Base-by-base conservation (phyloP, 1,140 invertebrate species). In the Leptonema lineaticorne region DNA sequence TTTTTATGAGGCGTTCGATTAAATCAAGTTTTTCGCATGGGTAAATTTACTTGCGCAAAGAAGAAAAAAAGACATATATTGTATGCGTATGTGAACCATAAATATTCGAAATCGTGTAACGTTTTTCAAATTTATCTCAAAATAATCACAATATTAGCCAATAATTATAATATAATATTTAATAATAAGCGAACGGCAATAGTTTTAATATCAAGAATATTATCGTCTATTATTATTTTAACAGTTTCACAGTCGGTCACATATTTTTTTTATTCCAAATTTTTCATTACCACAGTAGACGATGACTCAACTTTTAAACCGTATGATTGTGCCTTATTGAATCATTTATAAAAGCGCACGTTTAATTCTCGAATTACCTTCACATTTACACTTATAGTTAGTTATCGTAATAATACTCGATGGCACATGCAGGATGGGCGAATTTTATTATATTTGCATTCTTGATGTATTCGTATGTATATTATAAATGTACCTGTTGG, bases 321-420 rank as follows among this genome's bases (percentile, higher is more conserved):
- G 30, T 33, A 11, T 41, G 11, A 14, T 41, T 41, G 11, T 14
- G 37, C 11, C 46, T 3, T 18, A 18, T 48, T 9, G 50, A 53
- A 53, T 53, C 50, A 22, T 22, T 11, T 24, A 53, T 24, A 53
- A 20, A n/a, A 9, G 37, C 4, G 14, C 37, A 41, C 30, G 9
- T 41, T 41, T 41, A n/a, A n/a, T n/a, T n/a, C n/a, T 45, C 37
- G 37, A 2, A 45, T 45, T 53, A 24, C 50, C 50, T 53, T 53
- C 50, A 53, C 50, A 53, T 53, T 53, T 53, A 53, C 50, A 2
- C 22, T 11, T 53, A 26, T 53, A 53, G 50, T 16, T n/a, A n/a
- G n/a, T 41, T 41, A 41, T 41, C n/a, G 50, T n/a, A n/a, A n/a
- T n/a, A n/a, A n/a, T n/a, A n/a, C n/a, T n/a, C 46, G 50, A 53